Base-by-base conservation (phyloP, 2,888 invertebrate genomes). In the Cephus spinipes region DNA sequence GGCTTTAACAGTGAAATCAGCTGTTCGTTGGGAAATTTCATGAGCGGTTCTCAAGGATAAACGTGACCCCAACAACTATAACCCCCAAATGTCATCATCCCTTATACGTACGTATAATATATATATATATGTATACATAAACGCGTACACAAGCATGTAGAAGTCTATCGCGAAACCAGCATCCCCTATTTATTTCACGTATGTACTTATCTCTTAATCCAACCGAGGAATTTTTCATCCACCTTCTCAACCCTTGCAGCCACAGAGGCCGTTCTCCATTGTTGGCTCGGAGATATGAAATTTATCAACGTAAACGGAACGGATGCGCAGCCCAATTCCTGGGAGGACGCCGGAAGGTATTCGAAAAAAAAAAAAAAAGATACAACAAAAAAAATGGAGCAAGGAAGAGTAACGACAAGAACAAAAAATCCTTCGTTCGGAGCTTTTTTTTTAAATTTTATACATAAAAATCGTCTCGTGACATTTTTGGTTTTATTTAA, bases 71-170 rank as follows among this genome's bases (percentile, higher is more conserved):
- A 55, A 55, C 55, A 55, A 55, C 55, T 55, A 55, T 9, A 55
- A 23, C 23, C 40, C 23, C 55, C 23, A 23, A 23, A 23, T 23
- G 55, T 55, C 55, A 55, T 55, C 55, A 55, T 55, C 55, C 55
- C 55, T 23, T 23, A 34, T 12, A 23, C 73, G 71, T 74, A 75
- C 77, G 69, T 73, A 73, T 75, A 35, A 35, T 76, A 75, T 77
- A 75, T 73, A n/a, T 68, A 32, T 35, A 40, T 23, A 73, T 73
- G 55, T 71, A 15, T 15, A 40, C 1, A 9, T 55, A 30, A 40
- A 35, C 74, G 34, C 74, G 33, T 40, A 4, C 12, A 32, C 12
- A 36, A 36, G 55, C 31, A 30, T 36, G 15, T 33, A 35, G 71
- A 55, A 55, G 55, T 55, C 23, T 23, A 23, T 55, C 55, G 55